phyloP scores from a whole-genome alignment of 2,797 vertebrate species.

The Artibeus lituratus region DNA sequence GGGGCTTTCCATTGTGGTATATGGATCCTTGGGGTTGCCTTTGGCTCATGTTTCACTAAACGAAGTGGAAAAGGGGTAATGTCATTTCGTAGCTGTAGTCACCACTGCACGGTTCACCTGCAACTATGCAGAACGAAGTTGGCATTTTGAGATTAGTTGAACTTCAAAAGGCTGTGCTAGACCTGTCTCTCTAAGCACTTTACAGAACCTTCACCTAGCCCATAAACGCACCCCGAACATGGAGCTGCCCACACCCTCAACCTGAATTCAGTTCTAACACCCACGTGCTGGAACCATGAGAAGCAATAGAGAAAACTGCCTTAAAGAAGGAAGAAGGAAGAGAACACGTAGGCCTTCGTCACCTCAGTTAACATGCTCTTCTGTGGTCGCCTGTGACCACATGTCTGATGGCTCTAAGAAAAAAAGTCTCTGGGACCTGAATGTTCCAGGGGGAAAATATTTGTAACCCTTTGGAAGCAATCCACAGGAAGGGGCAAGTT shows the following conservation, averaged over 20 bases:
- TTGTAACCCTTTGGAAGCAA: slow-evolving; percentile 64
- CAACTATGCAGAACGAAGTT: not conserved
- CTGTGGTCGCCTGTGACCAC: slow-evolving; percentile 1
- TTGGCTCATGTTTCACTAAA: not conserved
- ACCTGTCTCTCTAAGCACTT: not conserved
- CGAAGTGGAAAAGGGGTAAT: not conserved
- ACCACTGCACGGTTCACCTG: not conserved
- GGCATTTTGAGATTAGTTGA: not conserved
- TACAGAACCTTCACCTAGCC: not conserved
- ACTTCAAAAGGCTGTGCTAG: not conserved
- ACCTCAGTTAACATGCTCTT: slow-evolving; percentile 36
- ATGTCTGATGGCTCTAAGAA: slow-evolving; percentile 34
- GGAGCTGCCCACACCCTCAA: not conserved
- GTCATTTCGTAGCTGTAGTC: not conserved
- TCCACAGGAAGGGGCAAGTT: slow-evolving; percentile 42
- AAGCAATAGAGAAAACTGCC: slow-evolving; percentile 1
- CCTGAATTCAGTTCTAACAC: slow-evolving; percentile 27
- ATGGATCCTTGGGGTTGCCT: not conserved
- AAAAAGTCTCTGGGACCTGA: not conserved
- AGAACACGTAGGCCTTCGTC: not conserved
- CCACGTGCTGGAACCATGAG: accelerated
- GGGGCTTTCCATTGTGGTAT: not conserved
- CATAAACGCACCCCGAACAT: accelerated
- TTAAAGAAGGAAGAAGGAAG: not conserved
- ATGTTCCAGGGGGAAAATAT: slow-evolving; percentile 60